Conservation (phyloP, 2,888 invertebrate genomes). For the Diabrotica balteata region DNA sequence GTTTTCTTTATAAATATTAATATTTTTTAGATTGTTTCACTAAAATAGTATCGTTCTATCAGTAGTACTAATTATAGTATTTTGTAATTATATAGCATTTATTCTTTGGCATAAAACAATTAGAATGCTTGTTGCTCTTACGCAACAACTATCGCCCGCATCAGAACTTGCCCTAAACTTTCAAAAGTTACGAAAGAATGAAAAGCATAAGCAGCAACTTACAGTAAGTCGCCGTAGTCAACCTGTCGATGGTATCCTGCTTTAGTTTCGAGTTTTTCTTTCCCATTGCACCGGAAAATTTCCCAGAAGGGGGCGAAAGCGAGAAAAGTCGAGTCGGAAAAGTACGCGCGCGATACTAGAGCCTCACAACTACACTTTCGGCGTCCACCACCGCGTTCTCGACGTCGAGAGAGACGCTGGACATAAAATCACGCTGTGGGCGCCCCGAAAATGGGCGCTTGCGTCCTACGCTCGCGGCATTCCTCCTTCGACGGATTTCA, state of each 20-base stretch:
- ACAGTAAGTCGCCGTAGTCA: constrained; percentile 94
- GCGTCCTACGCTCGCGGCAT: constrained; percentile 33
- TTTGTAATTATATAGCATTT: too few species aligned
- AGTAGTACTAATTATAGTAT: too few species aligned
- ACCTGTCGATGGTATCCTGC: constrained; percentile 91
- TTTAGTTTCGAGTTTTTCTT: constrained; percentile 96
- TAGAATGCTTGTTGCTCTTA: too few species aligned
- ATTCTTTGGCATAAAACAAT: too few species aligned
- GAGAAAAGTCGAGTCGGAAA: constrained; percentile 17
- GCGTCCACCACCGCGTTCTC: constrained; percentile 4
- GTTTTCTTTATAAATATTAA: too few species aligned
- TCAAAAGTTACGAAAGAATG: constrained; percentile 9
- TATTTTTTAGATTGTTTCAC: too few species aligned
- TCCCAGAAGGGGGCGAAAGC: constrained; percentile 7
- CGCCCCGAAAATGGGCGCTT: constrained; percentile 34
- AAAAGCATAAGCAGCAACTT: constrained; percentile 62
- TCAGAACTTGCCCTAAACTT: background rate
- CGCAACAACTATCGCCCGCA: too few species aligned
- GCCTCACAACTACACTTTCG: constrained; percentile 9
- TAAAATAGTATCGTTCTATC: too few species aligned
- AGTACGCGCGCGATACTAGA: constrained; percentile 27
- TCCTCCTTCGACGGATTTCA: background rate
- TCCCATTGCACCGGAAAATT: constrained; percentile 70
- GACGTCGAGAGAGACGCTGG: constrained; percentile 6
- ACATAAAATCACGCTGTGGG: constrained; percentile 10